Conservation (phyloP, 2,113 vertebrate species). For the Drymodes brunneopygia region DNA sequence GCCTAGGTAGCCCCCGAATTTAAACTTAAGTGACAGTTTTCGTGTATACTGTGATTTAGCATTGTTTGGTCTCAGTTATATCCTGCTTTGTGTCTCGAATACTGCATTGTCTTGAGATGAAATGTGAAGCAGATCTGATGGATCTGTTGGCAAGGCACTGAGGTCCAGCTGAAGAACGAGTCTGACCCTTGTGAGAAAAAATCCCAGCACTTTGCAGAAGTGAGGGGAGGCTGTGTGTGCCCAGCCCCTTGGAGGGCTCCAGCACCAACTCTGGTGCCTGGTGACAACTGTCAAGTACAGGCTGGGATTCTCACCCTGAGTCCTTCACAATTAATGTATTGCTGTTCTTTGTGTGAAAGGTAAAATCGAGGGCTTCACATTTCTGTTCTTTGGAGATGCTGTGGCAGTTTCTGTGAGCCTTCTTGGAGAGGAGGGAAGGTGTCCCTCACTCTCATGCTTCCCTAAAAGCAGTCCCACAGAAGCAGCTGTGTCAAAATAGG, state of each 20-base stretch:
- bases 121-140: background rate
- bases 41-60: accelerated
- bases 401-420: background rate
- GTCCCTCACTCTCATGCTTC: background rate
- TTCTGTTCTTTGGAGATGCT: background rate
- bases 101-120: background rate
- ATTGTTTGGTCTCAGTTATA: background rate
- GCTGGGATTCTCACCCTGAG: background rate
- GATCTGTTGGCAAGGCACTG: background rate
- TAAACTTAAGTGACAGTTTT: background rate
- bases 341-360: background rate
- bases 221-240: background rate
- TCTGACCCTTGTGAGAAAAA: background rate
- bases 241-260: background rate
- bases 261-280: background rate
- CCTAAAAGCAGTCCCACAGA: constrained; percentile 12
- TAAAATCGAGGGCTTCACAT: background rate
- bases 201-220: background rate
- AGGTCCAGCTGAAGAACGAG: background rate
- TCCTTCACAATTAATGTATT: accelerated
- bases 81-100: background rate
- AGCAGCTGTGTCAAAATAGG: constrained; percentile 50
- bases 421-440: background rate
- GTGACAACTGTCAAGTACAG: background rate
- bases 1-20: background rate